Conservation (phyloP, 2,888 invertebrate genomes). For the Himalopsyche kuldschensis region DNA sequence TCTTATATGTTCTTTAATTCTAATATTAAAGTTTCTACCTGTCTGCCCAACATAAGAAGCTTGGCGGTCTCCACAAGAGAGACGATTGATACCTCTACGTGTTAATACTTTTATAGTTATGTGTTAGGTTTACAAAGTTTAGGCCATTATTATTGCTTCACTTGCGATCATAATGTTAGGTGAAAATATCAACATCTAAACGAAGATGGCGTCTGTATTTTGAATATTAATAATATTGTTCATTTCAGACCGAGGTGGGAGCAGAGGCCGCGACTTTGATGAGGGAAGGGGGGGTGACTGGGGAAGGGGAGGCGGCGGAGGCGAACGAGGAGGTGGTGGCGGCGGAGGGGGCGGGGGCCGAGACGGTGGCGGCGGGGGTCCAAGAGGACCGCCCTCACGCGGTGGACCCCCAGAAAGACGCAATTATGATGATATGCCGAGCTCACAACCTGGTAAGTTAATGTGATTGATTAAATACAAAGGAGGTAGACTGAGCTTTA, state of each 20-base stretch:
- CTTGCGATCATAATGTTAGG: no score
- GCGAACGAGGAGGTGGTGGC: constrained; percentile 41
- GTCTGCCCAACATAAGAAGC: no score
- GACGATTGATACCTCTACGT: no score
- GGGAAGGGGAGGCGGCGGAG: constrained; percentile 44
- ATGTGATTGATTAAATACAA: no score
- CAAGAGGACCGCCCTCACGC: constrained; percentile 15
- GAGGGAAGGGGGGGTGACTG: constrained; percentile 44
- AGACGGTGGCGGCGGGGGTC: constrained; percentile 42
- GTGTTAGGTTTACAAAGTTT: no score
- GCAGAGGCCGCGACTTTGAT: constrained; percentile 54
- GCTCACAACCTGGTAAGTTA: constrained; percentile 28
- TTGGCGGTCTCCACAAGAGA: no score
- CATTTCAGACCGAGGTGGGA: constrained; percentile 43
- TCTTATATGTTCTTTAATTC: no score
- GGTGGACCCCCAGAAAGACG: constrained; percentile 25
- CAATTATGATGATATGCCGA: constrained; percentile 36
- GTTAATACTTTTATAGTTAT: no score
- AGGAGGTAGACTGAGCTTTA: no score
- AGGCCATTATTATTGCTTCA: no score
- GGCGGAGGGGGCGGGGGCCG: constrained; percentile 44
- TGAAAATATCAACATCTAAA: background rate
- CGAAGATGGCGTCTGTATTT: background rate
- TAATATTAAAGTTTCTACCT: no score
- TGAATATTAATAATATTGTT: background rate